Evolutionary conservation across 2,113 vertebrate species (phyloP).

Genomic region (Sinocyclocheilus rhinocerous): DNA sequence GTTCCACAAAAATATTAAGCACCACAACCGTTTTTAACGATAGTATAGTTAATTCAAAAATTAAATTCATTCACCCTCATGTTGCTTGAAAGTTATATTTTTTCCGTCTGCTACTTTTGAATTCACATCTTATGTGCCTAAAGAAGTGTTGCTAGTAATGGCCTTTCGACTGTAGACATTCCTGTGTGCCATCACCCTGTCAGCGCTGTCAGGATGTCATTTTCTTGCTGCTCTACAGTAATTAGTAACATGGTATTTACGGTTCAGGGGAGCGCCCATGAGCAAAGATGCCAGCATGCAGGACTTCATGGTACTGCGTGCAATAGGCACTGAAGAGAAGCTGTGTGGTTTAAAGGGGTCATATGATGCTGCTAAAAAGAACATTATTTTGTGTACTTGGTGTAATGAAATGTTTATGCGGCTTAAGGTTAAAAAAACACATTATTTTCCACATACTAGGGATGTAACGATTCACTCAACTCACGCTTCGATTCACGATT

Average conservation of each 20-base stretch:
- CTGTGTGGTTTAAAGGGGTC: background rate
- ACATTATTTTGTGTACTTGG: too few relatives aligned
- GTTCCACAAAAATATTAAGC: background rate
- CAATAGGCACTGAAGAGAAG: background rate
- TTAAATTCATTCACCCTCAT: background rate
- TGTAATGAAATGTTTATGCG: too few relatives aligned
- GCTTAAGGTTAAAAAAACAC: too few relatives aligned
- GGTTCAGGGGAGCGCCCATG: background rate
- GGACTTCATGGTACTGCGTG: background rate
- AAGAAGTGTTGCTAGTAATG: background rate
- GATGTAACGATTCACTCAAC: too few relatives aligned
- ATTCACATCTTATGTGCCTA: background rate
- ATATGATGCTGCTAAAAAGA: too few relatives aligned
- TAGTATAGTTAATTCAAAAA: background rate
- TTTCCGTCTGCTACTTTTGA: background rate
- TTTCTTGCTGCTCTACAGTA: conserved; percentile 6
- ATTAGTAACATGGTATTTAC: conserved; percentile 9
- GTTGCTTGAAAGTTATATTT: background rate
- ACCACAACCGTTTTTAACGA: background rate
- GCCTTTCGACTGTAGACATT: background rate
- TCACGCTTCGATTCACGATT: too few relatives aligned
- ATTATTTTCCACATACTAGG: too few relatives aligned
- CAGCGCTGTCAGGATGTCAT: background rate
- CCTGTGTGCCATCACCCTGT: background rate
- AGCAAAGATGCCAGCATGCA: background rate